These are phyloP conservation scores for Turnix velox DNA, from an alignment of 2,113 vertebrate species.

Conservation along the genomic window DNA sequence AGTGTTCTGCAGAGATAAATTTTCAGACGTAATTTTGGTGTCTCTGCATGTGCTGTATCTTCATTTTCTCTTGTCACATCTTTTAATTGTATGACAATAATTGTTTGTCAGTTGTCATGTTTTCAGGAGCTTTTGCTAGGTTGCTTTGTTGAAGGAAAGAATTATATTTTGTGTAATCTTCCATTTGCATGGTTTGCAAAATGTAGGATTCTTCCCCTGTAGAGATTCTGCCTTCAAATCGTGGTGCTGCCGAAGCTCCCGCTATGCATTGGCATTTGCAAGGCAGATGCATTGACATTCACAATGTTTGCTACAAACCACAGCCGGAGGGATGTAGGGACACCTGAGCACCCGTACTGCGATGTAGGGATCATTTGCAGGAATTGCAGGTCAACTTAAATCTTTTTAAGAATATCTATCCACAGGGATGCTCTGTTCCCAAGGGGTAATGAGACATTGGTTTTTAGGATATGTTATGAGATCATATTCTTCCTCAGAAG, in stretches of 20 bases:
- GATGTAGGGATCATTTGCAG: not conserved
- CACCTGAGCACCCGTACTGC: not conserved
- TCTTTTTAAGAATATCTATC: not conserved
- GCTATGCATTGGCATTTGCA: not conserved
- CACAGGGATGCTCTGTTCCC: not conserved
- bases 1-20: conserved; percentile 5
- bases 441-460: not conserved
- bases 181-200: not conserved
- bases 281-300: not conserved
- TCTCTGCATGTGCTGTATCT: not conserved
- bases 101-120: not conserved
- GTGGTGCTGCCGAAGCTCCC: accelerated
- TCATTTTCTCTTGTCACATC: conserved; percentile 17
- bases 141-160: not conserved
- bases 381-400: not conserved
- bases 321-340: not conserved
- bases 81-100: conserved; percentile 13
- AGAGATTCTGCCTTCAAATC: not conserved
- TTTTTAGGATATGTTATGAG: not conserved
- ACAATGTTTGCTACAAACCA: not conserved
- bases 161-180: not conserved
- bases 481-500: not conserved
- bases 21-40: conserved; percentile 20
- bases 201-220: not conserved
- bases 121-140: not conserved